Evolutionary conservation across 2,113 vertebrate genomes (phyloP).

Genomic region (Sebastes fasciatus): DNA sequence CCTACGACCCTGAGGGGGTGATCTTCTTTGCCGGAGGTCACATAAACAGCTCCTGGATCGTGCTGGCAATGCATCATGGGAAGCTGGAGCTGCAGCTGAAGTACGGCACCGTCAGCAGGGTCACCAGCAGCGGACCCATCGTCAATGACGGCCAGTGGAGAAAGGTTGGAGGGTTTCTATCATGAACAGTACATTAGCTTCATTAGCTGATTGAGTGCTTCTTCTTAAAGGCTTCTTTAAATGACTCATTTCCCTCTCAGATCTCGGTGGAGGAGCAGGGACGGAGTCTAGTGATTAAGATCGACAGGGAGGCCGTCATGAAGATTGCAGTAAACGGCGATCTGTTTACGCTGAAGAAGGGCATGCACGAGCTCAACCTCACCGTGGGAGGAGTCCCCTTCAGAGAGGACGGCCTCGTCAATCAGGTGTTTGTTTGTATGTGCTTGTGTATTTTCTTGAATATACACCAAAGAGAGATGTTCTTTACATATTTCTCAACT

Average conservation of each 20-base stretch:
- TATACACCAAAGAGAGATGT: not conserved
- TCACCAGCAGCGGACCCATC: slow-evolving; percentile 91
- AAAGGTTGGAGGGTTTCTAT: slow-evolving; percentile 82
- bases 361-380: slow-evolving; percentile 94
- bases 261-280: slow-evolving; percentile 96
- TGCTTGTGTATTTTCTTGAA: slow-evolving; percentile 13
- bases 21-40: slow-evolving; percentile 97
- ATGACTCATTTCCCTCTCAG: slow-evolving; percentile 71
- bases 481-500: slow-evolving; percentile 3
- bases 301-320: slow-evolving; percentile 97
- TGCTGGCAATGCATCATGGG: slow-evolving; percentile 91
- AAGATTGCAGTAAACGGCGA: slow-evolving; percentile 94
- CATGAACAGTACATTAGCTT: not conserved
- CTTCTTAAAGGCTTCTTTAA: not conserved
- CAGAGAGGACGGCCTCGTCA: slow-evolving; percentile 87
- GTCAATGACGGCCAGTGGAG: slow-evolving; percentile 96
- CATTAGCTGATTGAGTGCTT: not conserved
- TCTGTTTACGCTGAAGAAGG: slow-evolving; percentile 90
- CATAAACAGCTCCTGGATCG: slow-evolving; percentile 92
- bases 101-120: slow-evolving; percentile 87
- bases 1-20: slow-evolving; percentile 94
- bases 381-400: slow-evolving; percentile 97
- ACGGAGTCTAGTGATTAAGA: slow-evolving; percentile 92
- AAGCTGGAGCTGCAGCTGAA: slow-evolving; percentile 94
- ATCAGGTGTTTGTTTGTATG: slow-evolving; percentile 81